Percentiles rank a stretch among this genome's conserved stretches.
Evolutionary conservation across 2,888 invertebrate species (phyloP).

Genomic region (Conistra vaccinii): DNA sequence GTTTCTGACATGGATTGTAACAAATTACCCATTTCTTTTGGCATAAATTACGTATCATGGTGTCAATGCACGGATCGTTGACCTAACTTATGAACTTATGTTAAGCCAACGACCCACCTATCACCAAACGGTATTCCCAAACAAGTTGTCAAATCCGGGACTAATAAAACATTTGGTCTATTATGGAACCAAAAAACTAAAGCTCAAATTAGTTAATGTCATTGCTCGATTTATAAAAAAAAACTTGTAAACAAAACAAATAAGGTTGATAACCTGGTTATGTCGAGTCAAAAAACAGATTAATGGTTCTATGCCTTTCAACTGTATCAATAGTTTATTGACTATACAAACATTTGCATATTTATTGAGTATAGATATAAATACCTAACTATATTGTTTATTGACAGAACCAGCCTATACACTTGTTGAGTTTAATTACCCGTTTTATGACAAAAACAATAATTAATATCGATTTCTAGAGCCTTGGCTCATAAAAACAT

Average conservation of each 20-base stretch:
- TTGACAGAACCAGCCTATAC: slow-evolving; percentile 1
- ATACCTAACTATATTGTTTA: slow-evolving; percentile 10
- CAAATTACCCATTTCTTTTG: slow-evolving; percentile 46
- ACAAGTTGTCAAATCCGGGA: slow-evolving; percentile 31
- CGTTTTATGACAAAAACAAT: slow-evolving; percentile 4
- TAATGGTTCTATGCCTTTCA: slow-evolving; percentile 22
- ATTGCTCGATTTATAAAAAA: slow-evolving; percentile 28
- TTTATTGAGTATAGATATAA: slow-evolving; percentile 13
- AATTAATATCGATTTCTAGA: slow-evolving; percentile 45
- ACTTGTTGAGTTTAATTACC: not conserved
- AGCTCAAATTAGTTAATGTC: slow-evolving; percentile 4
- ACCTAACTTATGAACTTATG: slow-evolving; percentile 29
- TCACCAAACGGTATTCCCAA: slow-evolving; percentile 38
- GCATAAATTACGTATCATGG: slow-evolving; percentile 8
- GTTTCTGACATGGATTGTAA: not conserved
- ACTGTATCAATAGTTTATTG: slow-evolving; percentile 14
- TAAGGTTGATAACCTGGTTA: slow-evolving; percentile 48
- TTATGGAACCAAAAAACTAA: slow-evolving; percentile 7
- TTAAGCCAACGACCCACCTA: slow-evolving; percentile 39
- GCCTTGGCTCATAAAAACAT: slow-evolving; percentile 58
- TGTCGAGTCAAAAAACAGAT: slow-evolving; percentile 29
- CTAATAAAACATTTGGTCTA: slow-evolving; percentile 26
- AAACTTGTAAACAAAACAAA: slow-evolving; percentile 24
- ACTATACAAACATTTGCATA: slow-evolving; percentile 42
- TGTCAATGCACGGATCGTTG: slow-evolving; percentile 29